Percentiles rank a stretch among this genome's conserved stretches.
Evolutionary conservation across 2,888 invertebrate genomes (phyloP).

Genomic region (Agelastica alni): DNA sequence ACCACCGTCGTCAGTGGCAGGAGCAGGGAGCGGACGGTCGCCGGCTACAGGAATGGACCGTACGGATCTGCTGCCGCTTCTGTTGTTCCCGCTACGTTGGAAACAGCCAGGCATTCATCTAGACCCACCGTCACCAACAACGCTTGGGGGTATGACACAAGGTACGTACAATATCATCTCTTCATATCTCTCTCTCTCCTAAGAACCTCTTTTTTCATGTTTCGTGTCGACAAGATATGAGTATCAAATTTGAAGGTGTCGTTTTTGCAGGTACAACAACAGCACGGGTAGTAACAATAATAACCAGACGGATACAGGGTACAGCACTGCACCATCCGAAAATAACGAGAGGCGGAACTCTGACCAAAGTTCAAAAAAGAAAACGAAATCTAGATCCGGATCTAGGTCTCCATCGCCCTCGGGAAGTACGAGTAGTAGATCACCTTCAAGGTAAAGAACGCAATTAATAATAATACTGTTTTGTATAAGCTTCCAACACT

Average conservation of each 20-base stretch:
- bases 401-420: conserved; percentile 61
- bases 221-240: no score
- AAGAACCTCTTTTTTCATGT: conserved; percentile 53
- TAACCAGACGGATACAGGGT: conserved; percentile 54
- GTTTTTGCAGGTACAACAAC: no score
- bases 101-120: conserved; percentile 24
- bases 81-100: conserved; percentile 13
- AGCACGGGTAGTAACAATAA: conserved; percentile 57
- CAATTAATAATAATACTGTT: no score
- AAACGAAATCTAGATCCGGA: conserved; percentile 57
- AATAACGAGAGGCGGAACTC: conserved; percentile 51
- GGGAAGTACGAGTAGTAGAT: conserved; percentile 62
- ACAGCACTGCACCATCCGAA: conserved; percentile 53
- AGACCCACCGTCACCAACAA: conserved; percentile 30
- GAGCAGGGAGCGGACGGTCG: conserved; percentile 33
- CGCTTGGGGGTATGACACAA: conserved; percentile 32
- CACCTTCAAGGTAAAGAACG: conserved; percentile 55
- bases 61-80: conserved; percentile 24
- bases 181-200: no score
- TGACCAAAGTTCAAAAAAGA: conserved; percentile 47
- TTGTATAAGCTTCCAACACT: no score
- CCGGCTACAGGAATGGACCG: conserved; percentile 40
- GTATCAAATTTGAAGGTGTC: no score
- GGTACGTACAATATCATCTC: conserved; percentile 58
- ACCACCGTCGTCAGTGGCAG: conserved; percentile 27